Conservation (phyloP, 2,113 vertebrate genomes). For the Anguilla japonica region DNA sequence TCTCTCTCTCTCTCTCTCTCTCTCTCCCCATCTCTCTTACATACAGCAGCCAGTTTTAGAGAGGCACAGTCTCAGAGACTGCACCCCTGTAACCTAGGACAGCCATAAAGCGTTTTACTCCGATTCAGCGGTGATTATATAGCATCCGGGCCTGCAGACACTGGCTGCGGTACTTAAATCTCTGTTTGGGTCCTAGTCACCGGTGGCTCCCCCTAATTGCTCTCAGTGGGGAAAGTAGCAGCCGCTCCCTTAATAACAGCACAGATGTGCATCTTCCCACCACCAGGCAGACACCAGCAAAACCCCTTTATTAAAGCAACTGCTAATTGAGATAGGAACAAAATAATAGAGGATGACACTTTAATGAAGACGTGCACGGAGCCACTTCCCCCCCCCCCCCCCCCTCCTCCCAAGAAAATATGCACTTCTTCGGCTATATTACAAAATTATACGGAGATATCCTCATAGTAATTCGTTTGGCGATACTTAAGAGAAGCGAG, state of each 20-base stretch:
- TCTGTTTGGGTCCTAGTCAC: conserved; percentile 62
- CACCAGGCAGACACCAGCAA: conserved; percentile 46
- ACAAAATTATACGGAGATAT: conserved; percentile 63
- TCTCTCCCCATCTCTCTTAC: not conserved
- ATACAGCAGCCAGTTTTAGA: not conserved
- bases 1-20: conserved; percentile 9
- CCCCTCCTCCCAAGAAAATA: conserved; percentile 35
- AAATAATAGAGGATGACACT: conserved; percentile 81
- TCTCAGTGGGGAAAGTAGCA: conserved; percentile 70
- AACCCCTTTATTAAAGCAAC: conserved; percentile 76
- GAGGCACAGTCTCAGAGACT: conserved; percentile 18
- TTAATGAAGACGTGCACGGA: conserved; percentile 77
- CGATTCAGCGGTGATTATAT: conserved; percentile 55
- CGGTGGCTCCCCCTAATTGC: conserved; percentile 72
- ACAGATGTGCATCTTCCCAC: conserved; percentile 45
- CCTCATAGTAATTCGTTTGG: conserved; percentile 66
- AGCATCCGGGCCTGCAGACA: conserved; percentile 38
- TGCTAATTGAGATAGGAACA: conserved; percentile 78
- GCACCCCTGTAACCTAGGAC: conserved; percentile 41
- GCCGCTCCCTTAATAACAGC: conserved; percentile 47
- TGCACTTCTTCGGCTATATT: conserved; percentile 58
- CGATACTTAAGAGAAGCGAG: conserved; percentile 67
- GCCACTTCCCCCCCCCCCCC: conserved; percentile 62
- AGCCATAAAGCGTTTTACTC: conserved; percentile 31
- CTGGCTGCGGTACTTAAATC: conserved; percentile 50